Evolutionary conservation across 2,797 vertebrate genomes (phyloP).

Genomic region (Chaunax sp.): DNA sequence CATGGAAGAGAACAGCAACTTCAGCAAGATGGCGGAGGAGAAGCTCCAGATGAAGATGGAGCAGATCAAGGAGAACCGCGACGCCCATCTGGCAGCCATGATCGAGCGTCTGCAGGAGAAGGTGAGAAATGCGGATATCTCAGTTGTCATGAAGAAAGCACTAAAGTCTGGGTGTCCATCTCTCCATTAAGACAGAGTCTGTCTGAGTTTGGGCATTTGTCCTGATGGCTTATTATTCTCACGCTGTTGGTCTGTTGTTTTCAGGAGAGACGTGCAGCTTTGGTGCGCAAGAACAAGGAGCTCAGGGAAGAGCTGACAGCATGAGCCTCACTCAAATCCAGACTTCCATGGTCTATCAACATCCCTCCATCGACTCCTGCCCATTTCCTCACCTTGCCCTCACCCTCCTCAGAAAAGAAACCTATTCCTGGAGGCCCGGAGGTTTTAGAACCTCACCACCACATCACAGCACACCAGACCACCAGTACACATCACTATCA

Average conservation of each 20-base stretch:
- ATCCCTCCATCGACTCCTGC: conserved; percentile 44
- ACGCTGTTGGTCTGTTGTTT: conserved; percentile 6
- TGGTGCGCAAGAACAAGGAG: conserved; percentile 98
- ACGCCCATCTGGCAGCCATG: conserved; percentile 92
- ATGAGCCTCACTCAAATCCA: conserved; percentile 76
- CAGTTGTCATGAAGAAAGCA: background rate
- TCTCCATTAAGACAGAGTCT: background rate
- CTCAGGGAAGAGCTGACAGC: conserved; percentile 93
- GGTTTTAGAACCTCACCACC: conserved; percentile 66
- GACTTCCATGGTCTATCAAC: conserved; percentile 61
- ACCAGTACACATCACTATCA: conserved; percentile 68
- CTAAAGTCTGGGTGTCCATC: background rate
- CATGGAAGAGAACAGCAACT: conserved; percentile 97
- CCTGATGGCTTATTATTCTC: background rate
- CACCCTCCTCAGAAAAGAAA: conserved; percentile 61
- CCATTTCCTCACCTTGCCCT: conserved; percentile 37
- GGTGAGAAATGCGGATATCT: conserved; percentile 66
- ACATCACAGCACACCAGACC: conserved; percentile 67
- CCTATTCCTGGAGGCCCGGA: conserved; percentile 61
- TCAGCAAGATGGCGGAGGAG: conserved; percentile 97
- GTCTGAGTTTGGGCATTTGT: background rate
- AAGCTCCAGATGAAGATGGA: conserved; percentile 97
- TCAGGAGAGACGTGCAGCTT: conserved; percentile 92
- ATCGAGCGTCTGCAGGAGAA: conserved; percentile 93
- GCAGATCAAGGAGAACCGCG: conserved; percentile 95